Conservation (phyloP, 2,113 vertebrate species). For the Epinephelus moara region DNA sequence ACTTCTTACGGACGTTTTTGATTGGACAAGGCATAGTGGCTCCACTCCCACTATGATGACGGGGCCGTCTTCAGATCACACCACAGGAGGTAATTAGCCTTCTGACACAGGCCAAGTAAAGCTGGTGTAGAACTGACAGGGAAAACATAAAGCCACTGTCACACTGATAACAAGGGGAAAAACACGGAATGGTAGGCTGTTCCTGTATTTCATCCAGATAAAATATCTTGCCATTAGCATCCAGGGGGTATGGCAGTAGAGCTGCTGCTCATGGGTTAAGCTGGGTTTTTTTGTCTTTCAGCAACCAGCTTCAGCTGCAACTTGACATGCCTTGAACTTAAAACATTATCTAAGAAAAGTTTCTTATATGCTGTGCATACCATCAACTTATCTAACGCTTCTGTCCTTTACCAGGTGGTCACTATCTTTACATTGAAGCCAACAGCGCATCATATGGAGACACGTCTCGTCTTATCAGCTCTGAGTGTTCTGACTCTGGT, state of each 20-base stretch:
- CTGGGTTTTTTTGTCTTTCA: too few species aligned
- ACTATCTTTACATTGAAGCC: constrained; percentile 87
- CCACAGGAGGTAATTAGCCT: constrained; percentile 59
- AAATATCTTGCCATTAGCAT: neutral
- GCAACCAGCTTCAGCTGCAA: neutral
- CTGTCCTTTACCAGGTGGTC: constrained; percentile 71
- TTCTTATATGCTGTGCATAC: neutral
- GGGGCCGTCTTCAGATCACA: constrained; percentile 71
- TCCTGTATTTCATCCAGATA: neutral
- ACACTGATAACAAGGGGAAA: too few species aligned
- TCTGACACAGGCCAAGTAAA: neutral
- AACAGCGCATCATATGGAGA: constrained; percentile 61
- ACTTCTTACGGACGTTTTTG: constrained; percentile 53
- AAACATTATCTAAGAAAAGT: neutral
- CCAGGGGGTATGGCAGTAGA: neutral
- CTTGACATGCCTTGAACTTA: neutral
- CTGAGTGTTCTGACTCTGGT: constrained; percentile 76
- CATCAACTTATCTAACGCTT: neutral
- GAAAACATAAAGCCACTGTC: neutral
- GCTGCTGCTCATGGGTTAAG: neutral
- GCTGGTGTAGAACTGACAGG: neutral
- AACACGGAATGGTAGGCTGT: neutral
- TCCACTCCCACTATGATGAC: constrained; percentile 49
- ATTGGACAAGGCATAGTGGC: constrained; percentile 59
- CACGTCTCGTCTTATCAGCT: constrained; percentile 81